Evolutionary conservation across 2,113 vertebrate species (phyloP), one percentile per base, ranked within the genome.

Genomic region (Corythornis cristatus): DNA sequence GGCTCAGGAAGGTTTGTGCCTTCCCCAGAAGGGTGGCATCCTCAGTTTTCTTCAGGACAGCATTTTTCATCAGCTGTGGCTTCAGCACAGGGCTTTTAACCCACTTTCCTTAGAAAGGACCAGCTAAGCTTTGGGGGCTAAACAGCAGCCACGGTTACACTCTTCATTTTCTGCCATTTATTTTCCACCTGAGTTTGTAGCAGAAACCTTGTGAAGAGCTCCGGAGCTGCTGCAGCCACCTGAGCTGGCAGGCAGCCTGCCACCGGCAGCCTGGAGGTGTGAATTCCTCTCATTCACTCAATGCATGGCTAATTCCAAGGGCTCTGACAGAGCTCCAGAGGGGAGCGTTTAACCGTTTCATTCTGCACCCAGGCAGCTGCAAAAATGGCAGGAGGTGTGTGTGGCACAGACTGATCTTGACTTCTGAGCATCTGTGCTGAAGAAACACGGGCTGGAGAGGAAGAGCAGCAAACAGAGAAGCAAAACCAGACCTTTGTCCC

Each of bases 241-340:
- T 88, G 88, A 86, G 80, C 29, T 96, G 95, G 88, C 90, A 61
- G 45, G 46, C 18, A 92, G 80, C 92, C 83, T 53, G 42, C 68
- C 78, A 66, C 35, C 68, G 71, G 68, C 83, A 91, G 73, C 83
- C 83, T 86, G 81, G 77, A 94, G 83, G 80, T 95, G 92, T 68
- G 88, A 96, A 95, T 93, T 96, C 88, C 53, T 88, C 28, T 62
- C 75, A 60, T 93, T 93, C 93, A 74, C 83, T 94, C 86, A 91
- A 75, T 86, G 90, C 76, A 67, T 90, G 64, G 72, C 29, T 94
- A 91, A 90, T 91, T 96, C 72, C 51, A 74, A 51, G 40, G 86
- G 64, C 43, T 3, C 46, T 68, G 64, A 83, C 62, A 67, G 29
- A 62, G 2, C n/a, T 64, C 58, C 26, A 64, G 74, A 26, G 14